Base-by-base conservation (phyloP, 2,888 invertebrate species). In the Lepidocyrtoides sp. region DNA sequence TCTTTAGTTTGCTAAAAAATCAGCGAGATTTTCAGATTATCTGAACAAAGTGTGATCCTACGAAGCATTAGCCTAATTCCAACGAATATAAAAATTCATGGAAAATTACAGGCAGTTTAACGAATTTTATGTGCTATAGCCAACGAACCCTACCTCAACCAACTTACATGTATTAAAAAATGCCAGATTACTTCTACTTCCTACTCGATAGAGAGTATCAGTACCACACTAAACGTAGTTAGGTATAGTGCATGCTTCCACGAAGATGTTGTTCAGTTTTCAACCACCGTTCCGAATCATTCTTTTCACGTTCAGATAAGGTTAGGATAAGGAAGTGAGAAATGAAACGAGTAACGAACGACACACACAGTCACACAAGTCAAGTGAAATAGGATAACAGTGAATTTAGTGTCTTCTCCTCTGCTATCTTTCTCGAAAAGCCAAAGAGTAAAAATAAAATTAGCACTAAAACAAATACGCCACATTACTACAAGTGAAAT, bases 91-190 rank as follows among this genome's bases (percentile, higher is more conserved):
- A 54, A 54, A 81, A 89, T 75, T 89, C 89, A 89, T 89, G 90
- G 90, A 90, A 90, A 90, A 90, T 66, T 79, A 90, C 69, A 72
- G n/a, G 10, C 41, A 26, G 3, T 48, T 26, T 17, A 84, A 85
- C n/a, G 54, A 44, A 26, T 60, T 69, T 63, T 48, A 84, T 69
- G 51, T 32, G 36, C 29, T 54, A 20, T 54, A 51, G 26, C 66
- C 60, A 89, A 23, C 87, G 79, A 79, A 66, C 87, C 89, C 91
- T 91, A 86, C 85, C 91, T 23, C 91, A 91, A 91, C 81, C 29
- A 1, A 66, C 36, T 7, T 36, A 36, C 26, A 60, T 60, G n/a
- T n/a, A n/a, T n/a, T n/a, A 60, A 17, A 60, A 60, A 23, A 23
- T 60, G 60, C 26, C 60, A 60, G 60, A 26, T 60, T 60, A 54